A percentile compares a stretch with the other conserved stretches of the same genome.
Evolutionary conservation across 2,888 invertebrate species (phyloP).

Genomic region (Zaprionus obscuricornis): DNA sequence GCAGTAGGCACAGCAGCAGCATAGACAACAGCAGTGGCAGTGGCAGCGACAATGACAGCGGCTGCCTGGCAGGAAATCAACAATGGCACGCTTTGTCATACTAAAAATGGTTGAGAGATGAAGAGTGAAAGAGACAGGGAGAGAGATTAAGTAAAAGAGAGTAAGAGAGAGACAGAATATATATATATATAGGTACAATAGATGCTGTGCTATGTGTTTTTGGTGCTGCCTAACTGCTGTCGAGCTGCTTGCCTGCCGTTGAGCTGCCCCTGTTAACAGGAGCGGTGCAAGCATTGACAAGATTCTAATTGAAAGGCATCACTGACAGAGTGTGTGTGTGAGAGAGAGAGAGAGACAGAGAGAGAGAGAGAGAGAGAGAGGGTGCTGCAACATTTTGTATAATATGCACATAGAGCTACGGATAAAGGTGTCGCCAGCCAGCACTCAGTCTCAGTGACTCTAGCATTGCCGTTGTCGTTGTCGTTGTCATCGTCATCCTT

Average conservation of each 20-base stretch:
- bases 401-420: slow-evolving; percentile 7
- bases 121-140: background rate
- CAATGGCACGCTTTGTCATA: slow-evolving; percentile 62
- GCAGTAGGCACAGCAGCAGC: slow-evolving; percentile 3
- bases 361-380: background rate
- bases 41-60: slow-evolving; percentile 4
- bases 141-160: background rate
- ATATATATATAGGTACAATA: slow-evolving; percentile 43
- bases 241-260: background rate
- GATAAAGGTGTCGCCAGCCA: slow-evolving; percentile 40
- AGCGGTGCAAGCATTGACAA: slow-evolving; percentile 42
- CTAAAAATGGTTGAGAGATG: slow-evolving; percentile 41
- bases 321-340: slow-evolving; percentile 30
- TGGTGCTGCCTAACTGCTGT: background rate
- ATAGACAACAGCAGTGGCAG: too few relatives aligned
- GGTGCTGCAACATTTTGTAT: background rate
- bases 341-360: background rate
- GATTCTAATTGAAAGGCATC: slow-evolving; percentile 61
- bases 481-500: background rate
- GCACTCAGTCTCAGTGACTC: slow-evolving; percentile 30
- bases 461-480: too few relatives aligned
- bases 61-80: slow-evolving; percentile 47
- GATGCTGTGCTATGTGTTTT: slow-evolving; percentile 12
- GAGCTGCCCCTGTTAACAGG: slow-evolving; percentile 22
- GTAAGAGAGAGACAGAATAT: background rate